Evolutionary conservation across 2,113 vertebrate species (phyloP).

Genomic region (Tachuris rubrigastra): DNA sequence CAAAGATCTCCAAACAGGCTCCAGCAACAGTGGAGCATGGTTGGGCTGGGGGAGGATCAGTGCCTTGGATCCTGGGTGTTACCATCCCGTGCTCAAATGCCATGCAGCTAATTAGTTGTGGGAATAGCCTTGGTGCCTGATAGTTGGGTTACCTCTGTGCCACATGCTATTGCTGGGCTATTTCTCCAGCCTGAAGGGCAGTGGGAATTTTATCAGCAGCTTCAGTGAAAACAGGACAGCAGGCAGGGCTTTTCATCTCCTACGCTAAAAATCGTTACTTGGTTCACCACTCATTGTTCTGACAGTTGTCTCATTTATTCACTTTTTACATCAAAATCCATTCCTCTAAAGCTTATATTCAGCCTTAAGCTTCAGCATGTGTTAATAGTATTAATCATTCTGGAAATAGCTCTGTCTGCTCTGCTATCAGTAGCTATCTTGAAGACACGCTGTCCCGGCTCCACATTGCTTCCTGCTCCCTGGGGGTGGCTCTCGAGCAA

Average conservation of each 20-base stretch:
- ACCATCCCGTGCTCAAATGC: background rate
- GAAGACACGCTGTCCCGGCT: background rate
- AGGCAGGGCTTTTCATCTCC: constrained; percentile 5
- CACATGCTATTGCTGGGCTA: background rate
- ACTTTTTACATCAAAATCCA: constrained; percentile 58
- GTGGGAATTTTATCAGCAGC: background rate
- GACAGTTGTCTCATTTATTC: constrained; percentile 63
- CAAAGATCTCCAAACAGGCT: background rate
- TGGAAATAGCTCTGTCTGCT: constrained; percentile 55
- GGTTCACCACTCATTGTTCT: constrained; percentile 54
- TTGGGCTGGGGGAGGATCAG: background rate
- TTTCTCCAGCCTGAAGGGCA: constrained; percentile 16
- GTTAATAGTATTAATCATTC: constrained; percentile 59
- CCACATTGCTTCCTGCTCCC: background rate
- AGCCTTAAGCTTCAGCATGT: constrained; percentile 53
- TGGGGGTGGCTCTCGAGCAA: background rate
- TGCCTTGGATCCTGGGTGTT: background rate
- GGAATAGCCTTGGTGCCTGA: background rate
- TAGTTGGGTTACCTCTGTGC: background rate
- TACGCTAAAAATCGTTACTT: background rate
- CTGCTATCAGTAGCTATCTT: constrained; percentile 1
- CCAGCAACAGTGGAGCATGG: background rate
- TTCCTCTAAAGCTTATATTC: constrained; percentile 38
- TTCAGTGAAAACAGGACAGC: background rate
- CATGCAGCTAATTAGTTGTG: background rate